Base-by-base conservation (phyloP, 2,113 vertebrate genomes). In the Piliocolobus tephrosceles region DNA sequence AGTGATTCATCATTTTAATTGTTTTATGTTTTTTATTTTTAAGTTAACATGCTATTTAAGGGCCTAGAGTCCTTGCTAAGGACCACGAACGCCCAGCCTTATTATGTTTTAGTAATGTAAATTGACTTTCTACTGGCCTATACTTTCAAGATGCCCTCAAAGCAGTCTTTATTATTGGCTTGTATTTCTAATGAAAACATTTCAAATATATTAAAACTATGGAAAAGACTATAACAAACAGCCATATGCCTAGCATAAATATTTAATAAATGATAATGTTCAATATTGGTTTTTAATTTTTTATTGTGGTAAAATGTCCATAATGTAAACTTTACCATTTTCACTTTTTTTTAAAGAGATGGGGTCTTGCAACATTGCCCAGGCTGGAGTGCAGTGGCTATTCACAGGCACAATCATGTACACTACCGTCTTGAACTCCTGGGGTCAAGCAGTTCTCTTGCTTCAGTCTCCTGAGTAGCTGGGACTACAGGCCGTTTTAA, bases 161-260 rank as follows among this genome's bases (percentile, higher is more conserved):
- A 38, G 35, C 32, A n/a, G 13, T 87, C 75, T 92, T 87, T 92
- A 45, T 87, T 92, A 52, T 87, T 75, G 32, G 52, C 64, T 95
- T 92, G 6, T 84, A 61, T 96, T 90, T 90, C 70, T 90, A 83
- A 57, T 66, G 92, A 97, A 86, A 75, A 86, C 87, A 1, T 75
- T 90, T 82, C 58, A 86, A 58, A 81, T 72, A 68, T 6, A 38
- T 89, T 61, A 91, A 90, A 90, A 70, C 4, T 75, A 70, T 92
- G 57, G 64, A 66, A 92, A 82, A 81, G 43, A 94, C 23, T 91
- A 11, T 83, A 92, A 78, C 1, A 52, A 61, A 61, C 22, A 80
- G 14, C 10, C 38, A 66, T 55, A 11, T 81, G 80, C 30, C 25
- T 82, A 47, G 7, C 10, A 27, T 75, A 40, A 91, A 88, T 50